phyloP scores from a whole-genome alignment of 2,888 invertebrate genomes.

The Cataglyphis livida region DNA sequence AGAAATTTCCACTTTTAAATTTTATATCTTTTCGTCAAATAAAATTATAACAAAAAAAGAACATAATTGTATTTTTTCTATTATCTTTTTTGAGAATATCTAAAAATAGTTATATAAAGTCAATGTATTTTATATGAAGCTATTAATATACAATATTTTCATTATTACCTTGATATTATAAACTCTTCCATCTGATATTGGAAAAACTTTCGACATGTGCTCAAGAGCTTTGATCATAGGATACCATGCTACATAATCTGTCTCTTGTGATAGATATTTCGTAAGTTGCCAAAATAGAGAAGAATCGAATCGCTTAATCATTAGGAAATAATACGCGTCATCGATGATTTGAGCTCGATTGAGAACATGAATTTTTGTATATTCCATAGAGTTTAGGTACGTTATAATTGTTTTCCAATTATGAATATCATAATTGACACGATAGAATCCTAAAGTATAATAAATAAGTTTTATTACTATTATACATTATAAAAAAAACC shows the following conservation, averaged over 20 bases:
- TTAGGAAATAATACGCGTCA: not conserved
- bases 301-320: not conserved
- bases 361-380: slow-evolving; percentile 18
- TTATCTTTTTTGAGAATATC: too few species aligned
- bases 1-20: too few species aligned
- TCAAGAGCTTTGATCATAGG: slow-evolving; percentile 6
- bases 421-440: slow-evolving; percentile 77
- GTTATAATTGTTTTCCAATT: slow-evolving; percentile 70
- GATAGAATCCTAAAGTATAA: slow-evolving; percentile 80
- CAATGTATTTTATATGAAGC: too few species aligned
- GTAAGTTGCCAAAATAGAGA: not conserved
- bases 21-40: too few species aligned
- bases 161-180: not conserved
- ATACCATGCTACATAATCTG: slow-evolving; percentile 26
- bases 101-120: too few species aligned
- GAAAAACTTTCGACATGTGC: not conserved
- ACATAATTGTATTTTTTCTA: too few species aligned
- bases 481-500: not conserved
- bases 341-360: slow-evolving; percentile 50
- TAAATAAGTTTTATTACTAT: not conserved
- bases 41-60: too few species aligned
- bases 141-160: not conserved
- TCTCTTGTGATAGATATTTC: slow-evolving; percentile 16
- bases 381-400: slow-evolving; percentile 24
- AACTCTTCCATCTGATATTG: not conserved